Percentiles rank a stretch among this genome's conserved stretches.
Conservation (phyloP, 1,140 invertebrate genomes). For the Episyrphus balteatus region DNA sequence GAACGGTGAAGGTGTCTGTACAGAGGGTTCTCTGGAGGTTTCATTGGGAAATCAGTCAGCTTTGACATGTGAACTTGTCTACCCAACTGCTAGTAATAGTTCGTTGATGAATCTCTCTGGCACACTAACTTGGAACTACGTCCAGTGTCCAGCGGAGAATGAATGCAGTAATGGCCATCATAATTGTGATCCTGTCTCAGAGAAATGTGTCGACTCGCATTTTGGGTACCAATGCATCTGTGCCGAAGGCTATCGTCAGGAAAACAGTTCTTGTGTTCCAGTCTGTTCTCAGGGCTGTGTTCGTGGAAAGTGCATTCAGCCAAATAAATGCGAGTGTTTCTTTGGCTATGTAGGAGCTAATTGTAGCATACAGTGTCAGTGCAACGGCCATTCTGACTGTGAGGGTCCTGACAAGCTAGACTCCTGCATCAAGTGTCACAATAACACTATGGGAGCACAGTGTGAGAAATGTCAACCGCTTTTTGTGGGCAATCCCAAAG, state of each 20-base stretch:
- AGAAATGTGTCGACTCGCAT: slow-evolving; percentile 66
- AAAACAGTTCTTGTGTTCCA: slow-evolving; percentile 56
- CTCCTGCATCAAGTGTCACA: slow-evolving; percentile 73
- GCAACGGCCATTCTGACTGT: slow-evolving; percentile 90
- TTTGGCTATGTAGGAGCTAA: slow-evolving; percentile 92
- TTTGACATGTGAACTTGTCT: slow-evolving; percentile 54
- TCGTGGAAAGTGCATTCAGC: slow-evolving; percentile 72
- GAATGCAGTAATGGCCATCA: slow-evolving; percentile 89
- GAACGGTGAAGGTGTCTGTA: slow-evolving; percentile 55
- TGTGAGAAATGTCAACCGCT: slow-evolving; percentile 81
- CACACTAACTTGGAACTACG: slow-evolving; percentile 66
- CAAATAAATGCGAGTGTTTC: slow-evolving; percentile 78
- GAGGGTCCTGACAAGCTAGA: slow-evolving; percentile 71
- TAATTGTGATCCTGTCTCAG: slow-evolving; percentile 72
- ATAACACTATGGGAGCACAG: slow-evolving; percentile 80
- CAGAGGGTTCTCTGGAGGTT: slow-evolving; percentile 65
- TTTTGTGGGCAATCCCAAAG: slow-evolving; percentile 81
- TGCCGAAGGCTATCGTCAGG: slow-evolving; percentile 64
- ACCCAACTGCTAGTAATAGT: slow-evolving; percentile 38
- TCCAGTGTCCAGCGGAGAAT: slow-evolving; percentile 81
- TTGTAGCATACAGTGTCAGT: slow-evolving; percentile 87
- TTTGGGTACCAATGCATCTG: slow-evolving; percentile 78
- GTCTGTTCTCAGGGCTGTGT: slow-evolving; percentile 83
- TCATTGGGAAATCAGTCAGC: slow-evolving; percentile 54
- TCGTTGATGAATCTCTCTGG: slow-evolving; percentile 32